Evolutionary conservation across 2,797 vertebrate species (phyloP).

Genomic region (Lepilemur ruficaudatus): DNA sequence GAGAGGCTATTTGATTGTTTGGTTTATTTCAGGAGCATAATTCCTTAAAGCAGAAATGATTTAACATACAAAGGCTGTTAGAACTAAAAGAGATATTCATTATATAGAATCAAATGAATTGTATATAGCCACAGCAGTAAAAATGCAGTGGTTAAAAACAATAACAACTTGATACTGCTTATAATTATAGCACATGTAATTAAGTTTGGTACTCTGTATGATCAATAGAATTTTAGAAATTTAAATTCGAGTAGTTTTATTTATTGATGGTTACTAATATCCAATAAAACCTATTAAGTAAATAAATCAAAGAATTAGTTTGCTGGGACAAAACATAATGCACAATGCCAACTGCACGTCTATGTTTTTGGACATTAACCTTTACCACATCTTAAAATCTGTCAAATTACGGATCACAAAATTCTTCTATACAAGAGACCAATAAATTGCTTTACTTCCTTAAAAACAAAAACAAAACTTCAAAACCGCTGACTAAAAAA

Average conservation of each 20-base stretch:
- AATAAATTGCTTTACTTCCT: slow-evolving; percentile 30
- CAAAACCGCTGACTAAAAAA: slow-evolving; percentile 25
- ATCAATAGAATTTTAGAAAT: not conserved
- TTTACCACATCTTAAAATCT: not conserved
- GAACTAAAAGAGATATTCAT: not conserved
- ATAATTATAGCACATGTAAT: not conserved
- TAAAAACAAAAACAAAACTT: slow-evolving; percentile 45
- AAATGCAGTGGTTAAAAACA: slow-evolving; percentile 7
- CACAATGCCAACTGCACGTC: not conserved
- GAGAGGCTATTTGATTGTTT: not conserved
- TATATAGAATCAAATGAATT: not conserved
- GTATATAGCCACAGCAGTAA: not conserved
- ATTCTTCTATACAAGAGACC: not conserved
- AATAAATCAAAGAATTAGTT: slow-evolving; percentile 5
- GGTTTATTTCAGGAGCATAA: not conserved
- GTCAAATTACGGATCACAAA: slow-evolving; percentile 27
- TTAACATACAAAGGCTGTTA: not conserved
- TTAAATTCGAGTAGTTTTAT: slow-evolving; percentile 19
- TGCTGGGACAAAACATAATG: slow-evolving; percentile 6
- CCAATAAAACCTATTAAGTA: slow-evolving; percentile 32
- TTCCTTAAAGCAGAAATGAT: not conserved
- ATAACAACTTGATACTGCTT: not conserved
- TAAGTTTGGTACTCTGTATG: not conserved
- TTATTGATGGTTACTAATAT: slow-evolving; percentile 19
- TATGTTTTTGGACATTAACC: slow-evolving; percentile 31